Evolutionary conservation across 2,888 invertebrate species (phyloP), one percentile per base, ranked within the genome.

Genomic region (Galeruca laticollis): DNA sequence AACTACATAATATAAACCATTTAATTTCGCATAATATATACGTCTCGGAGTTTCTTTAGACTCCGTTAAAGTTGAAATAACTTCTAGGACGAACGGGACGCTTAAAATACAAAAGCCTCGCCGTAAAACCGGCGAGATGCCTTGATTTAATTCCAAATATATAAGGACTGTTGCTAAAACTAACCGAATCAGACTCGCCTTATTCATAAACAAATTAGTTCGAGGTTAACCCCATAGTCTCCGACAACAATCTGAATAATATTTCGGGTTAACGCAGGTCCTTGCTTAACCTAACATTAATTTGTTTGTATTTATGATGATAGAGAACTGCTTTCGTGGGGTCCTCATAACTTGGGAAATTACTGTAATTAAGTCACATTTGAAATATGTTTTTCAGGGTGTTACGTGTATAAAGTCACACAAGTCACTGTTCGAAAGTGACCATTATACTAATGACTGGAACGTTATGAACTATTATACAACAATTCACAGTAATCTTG

Each of bases 191-290:
- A n/a, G 56, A 31, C 56, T 57, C 18, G 18, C 35, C 33, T 52
- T 57, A 57, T 57, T 57, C 56, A 57, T 57, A 35, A 57, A 57
- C 56, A 57, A 57, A 57, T 57, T 57, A 57, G 56, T 35, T 57
- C 18, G 35, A 2, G 56, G 56, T 11, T 57, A 57, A 57, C 56
- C 52, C 18, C n/a, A 49, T 37, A 49, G 49, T 49, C 49, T 49
- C 49, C 56, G 33, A 57, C 35, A 57, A 57, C 56, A 57, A 33
- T 33, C 35, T 57, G 31, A 56, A 56, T 56, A 56, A 56, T 56
- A 31, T 33, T 31, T 31, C 33, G 56, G 35, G 33, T 20, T 56
- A 31, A 31, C 56, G 31, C 56, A 9, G 31, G 54, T 31, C 18
- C 54, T 56, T 56, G 33, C 18, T 35, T 57, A 57, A 57, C 20